A percentile compares a stretch with the other conserved stretches of the same genome.
These are phyloP conservation scores for Argya squamiceps DNA, from an alignment of 2,797 vertebrate genomes.

Conservation along the genomic window DNA sequence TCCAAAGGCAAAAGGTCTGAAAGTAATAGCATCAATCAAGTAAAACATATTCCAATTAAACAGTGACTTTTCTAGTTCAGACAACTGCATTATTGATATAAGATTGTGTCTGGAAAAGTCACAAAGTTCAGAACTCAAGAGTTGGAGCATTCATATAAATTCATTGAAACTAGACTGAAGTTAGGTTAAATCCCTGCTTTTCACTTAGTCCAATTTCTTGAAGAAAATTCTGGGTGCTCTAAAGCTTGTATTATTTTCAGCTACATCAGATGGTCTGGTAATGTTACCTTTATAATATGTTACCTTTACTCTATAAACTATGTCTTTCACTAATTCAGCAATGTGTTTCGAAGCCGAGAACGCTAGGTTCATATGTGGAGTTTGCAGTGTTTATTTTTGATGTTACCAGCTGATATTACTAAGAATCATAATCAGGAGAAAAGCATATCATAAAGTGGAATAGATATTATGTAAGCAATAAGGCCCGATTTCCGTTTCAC, in stretches of 20 bases:
- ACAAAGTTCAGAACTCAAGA: neutral
- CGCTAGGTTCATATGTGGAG: accelerated
- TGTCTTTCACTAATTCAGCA: neutral
- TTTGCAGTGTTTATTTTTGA: neutral
- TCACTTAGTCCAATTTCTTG: neutral
- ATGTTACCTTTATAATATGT: too few relatives aligned
- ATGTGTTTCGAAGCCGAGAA: neutral
- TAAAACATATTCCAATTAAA: neutral
- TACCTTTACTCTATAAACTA: neutral
- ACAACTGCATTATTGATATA: neutral
- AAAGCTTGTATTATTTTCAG: neutral
- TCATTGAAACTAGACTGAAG: neutral
- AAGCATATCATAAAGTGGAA: neutral
- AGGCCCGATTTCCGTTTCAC: neutral
- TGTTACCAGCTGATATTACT: neutral
- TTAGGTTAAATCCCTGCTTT: neutral
- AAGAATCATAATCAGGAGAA: neutral
- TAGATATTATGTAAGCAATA: neutral
- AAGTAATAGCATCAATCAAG: neutral
- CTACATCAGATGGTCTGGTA: neutral
- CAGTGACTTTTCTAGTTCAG: neutral
- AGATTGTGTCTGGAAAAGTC: neutral
- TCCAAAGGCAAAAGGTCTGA: neutral
- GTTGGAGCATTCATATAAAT: neutral
- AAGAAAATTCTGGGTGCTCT: neutral